These are phyloP conservation scores for Ichneumoninae sp. DNA, from an alignment of 2,888 invertebrate genomes.

Conservation along the genomic window DNA sequence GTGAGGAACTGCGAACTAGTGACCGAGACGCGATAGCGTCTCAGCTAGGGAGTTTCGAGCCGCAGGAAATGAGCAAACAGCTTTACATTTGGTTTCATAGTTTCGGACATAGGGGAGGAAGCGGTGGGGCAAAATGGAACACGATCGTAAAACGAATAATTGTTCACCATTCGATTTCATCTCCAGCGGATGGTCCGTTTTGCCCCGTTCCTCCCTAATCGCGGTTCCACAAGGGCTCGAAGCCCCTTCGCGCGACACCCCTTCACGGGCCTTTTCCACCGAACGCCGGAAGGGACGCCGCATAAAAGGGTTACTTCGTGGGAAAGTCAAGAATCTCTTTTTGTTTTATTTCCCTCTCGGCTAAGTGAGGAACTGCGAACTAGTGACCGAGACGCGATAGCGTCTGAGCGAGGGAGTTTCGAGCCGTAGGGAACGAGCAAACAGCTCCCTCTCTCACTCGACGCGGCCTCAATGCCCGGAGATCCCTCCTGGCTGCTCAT, in stretches of 20 bases:
- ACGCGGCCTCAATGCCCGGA: slow-evolving; percentile 36
- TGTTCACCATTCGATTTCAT: too few species aligned
- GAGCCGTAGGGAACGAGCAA: slow-evolving; percentile 26
- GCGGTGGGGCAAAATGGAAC: too few species aligned
- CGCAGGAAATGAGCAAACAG: slow-evolving; percentile 31
- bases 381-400: slow-evolving; percentile 55
- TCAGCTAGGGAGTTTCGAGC: not conserved
- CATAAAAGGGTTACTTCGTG: slow-evolving; percentile 50
- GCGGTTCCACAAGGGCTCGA: too few species aligned
- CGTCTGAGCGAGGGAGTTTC: slow-evolving; percentile 4
- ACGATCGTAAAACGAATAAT: too few species aligned
- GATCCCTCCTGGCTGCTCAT: slow-evolving; percentile 68
- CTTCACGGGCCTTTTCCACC: not conserved
- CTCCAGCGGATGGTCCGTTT: too few species aligned
- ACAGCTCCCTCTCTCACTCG: not conserved
- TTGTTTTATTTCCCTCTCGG: not conserved
- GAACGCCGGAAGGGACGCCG: slow-evolving; percentile 4
- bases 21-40: slow-evolving; percentile 49
- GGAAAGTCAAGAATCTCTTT: slow-evolving; percentile 54
- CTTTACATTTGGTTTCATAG: too few species aligned
- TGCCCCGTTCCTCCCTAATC: too few species aligned
- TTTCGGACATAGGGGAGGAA: too few species aligned
- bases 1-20: slow-evolving; percentile 47
- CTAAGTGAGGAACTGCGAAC: slow-evolving; percentile 40
- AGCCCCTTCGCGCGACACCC: too few species aligned